Evolutionary conservation across 2,888 invertebrate species (phyloP), one percentile per base, ranked within the genome.

Genomic region (Teinopalpus imperialis): DNA sequence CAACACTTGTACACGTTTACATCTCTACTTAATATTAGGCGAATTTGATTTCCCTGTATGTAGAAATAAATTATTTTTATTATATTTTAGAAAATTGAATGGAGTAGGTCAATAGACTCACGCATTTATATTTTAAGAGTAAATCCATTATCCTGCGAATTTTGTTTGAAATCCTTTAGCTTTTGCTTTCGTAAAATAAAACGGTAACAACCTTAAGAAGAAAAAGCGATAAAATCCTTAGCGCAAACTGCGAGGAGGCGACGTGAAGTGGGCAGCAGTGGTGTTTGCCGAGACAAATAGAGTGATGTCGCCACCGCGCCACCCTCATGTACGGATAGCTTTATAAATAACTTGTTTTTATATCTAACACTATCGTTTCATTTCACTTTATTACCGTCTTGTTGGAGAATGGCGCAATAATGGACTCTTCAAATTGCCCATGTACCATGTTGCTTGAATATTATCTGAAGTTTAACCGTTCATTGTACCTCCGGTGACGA

Each of bases 201-300:
- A 69, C 60, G 63, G 51, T 57, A 58, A 54, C 62, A 65, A 61
- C 69, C 61, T 64, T 71, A 61, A 64, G 36, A 68, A 69, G 48
- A 68, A 74, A 73, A 72, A 69, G 72, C 71, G 74, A 77, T 79
- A 76, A 79, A 81, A 81, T 76, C 74, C 71, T 75, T 73, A 72
- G 66, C 68, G 71, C 71, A 77, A 82, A 78, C 76, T 69, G 71
- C 63, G 62, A 61, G 69, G 70, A 72, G 71, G 69, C 74, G 71
- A 66, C 69, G 70, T 70, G 74, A 78, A 79, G 78, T 78, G 78
- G 78, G 69, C 74, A 72, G 74, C 69, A 75, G 74, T 75, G 67
- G 76, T 72, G 76, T 74, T 78, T 73, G 73, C 57, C 61, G 78
- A 77, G 76, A 78, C 80, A 82, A 81, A 81, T 81, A 79, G 75